Evolutionary conservation across 2,113 vertebrate genomes (phyloP), one percentile per base, ranked within the genome.

Genomic region (Pseudorhombus dupliciocellatus): DNA sequence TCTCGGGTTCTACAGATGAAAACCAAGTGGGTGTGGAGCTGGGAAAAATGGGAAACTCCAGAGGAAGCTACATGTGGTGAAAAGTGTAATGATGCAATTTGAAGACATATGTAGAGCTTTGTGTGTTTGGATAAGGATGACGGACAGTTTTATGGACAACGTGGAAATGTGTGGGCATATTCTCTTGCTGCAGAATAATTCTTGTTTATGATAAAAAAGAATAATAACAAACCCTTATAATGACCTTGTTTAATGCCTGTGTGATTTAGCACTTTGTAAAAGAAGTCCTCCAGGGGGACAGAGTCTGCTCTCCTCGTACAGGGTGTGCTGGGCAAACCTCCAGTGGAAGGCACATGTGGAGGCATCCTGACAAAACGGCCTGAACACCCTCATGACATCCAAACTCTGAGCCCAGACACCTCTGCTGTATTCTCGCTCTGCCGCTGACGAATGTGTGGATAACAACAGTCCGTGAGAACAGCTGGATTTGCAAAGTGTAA

Each of bases 1-100:
- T 54, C 69, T 69, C 28, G 16, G 14, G 26, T 37, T 64, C 72
- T 50, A 37, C 16, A 63, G 63, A 76, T 67, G 66, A 80, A 74
- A 88, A 65, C 28, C 75, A 66, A 77, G 57, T 44, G n/a, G 55
- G 55, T 53, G 66, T 3, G 1, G 37, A 11, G 50, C 0, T 46
- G 34, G 2, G 70, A 56, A 12, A 21, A 70, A 34, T 0, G 3
- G 42, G 64, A 61, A 70, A 68, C 46, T 59, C 69, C 71, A 59
- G 48, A 42, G 25, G 62, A 37, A 40, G 16, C 21, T 68, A 65
- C 28, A 44, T 68, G 75, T 68, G 71, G 57, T 72, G 51, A 62
- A 74, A 73, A 28, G 12, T 40, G 24, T 30, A 18, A 42, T 50
- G 37, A 55, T 57, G 65, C 26, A 46, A 20, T 28, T 26, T 73